Conservation (phyloP, 2,797 vertebrate genomes). For the Chrosomus eos region DNA sequence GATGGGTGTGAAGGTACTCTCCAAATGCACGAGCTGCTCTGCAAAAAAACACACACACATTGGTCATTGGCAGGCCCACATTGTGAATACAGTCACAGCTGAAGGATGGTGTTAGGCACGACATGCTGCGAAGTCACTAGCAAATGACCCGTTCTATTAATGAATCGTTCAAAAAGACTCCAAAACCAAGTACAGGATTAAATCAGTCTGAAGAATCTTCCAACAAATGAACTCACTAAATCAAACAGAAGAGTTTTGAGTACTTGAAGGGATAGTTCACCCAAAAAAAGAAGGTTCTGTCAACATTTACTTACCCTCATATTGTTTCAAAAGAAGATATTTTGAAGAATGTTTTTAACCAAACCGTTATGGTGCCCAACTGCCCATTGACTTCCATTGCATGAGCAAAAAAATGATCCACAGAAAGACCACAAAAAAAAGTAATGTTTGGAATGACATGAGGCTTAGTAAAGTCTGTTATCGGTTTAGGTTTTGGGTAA, state of each 20-base stretch:
- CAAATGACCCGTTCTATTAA: neutral
- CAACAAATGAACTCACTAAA: neutral
- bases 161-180: neutral
- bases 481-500: neutral
- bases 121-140: neutral
- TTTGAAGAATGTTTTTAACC: neutral
- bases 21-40: conserved; percentile 97
- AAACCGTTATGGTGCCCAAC: neutral
- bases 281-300: neutral
- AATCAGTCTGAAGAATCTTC: neutral
- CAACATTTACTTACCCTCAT: neutral
- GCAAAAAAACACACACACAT: conserved; percentile 67
- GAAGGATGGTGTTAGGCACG: conserved; percentile 5
- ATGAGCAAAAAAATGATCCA: neutral
- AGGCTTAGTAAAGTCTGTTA: neutral
- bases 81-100: conserved; percentile 27
- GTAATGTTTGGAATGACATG: neutral
- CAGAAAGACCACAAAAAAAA: too few relatives aligned
- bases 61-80: neutral
- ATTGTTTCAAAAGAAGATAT: neutral
- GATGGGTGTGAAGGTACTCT: conserved; percentile 95
- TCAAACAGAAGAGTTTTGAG: neutral
- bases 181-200: neutral
- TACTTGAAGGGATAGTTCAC: neutral
- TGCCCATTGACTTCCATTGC: neutral